phyloP scores from a whole-genome alignment of 2,113 vertebrate species.

The Scomber scombrus region DNA sequence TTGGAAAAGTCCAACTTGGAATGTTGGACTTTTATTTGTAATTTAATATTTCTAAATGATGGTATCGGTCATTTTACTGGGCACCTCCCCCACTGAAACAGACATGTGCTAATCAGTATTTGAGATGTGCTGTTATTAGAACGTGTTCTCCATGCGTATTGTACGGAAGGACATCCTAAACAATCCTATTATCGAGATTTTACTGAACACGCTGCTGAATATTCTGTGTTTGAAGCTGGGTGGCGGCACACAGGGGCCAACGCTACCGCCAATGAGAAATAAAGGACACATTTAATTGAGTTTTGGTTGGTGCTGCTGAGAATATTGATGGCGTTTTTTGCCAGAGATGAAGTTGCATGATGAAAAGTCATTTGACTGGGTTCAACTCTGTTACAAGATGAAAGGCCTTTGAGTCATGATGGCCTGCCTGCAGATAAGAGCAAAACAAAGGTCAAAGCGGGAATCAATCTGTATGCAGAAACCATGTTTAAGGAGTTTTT shows the following conservation, averaged over 20 bases:
- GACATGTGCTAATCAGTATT: background rate
- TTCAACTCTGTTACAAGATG: background rate
- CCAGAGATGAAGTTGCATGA: constrained; percentile 16
- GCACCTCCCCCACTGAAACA: background rate
- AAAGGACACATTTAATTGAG: constrained; percentile 68
- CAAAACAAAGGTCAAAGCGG: background rate
- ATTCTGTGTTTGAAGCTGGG: constrained; percentile 29
- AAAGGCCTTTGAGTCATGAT: constrained; percentile 25
- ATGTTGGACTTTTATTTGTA: background rate
- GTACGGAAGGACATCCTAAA: background rate
- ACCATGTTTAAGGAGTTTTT: background rate
- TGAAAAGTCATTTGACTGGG: constrained; percentile 29
- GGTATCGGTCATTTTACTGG: too few species aligned
- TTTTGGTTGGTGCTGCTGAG: constrained; percentile 54
- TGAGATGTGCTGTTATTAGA: background rate
- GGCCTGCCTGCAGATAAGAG: background rate
- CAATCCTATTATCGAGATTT: background rate
- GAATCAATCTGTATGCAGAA: constrained; percentile 2
- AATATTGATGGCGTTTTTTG: constrained; percentile 52
- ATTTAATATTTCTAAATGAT: too few species aligned
- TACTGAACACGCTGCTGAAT: background rate
- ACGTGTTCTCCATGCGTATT: background rate
- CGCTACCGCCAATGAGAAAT: constrained; percentile 62
- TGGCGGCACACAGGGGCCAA: constrained; percentile 36
- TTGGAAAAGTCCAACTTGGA: too few species aligned